Evolutionary conservation across 2,888 invertebrate genomes (phyloP).

Genomic region (Octonoba sinensis): DNA sequence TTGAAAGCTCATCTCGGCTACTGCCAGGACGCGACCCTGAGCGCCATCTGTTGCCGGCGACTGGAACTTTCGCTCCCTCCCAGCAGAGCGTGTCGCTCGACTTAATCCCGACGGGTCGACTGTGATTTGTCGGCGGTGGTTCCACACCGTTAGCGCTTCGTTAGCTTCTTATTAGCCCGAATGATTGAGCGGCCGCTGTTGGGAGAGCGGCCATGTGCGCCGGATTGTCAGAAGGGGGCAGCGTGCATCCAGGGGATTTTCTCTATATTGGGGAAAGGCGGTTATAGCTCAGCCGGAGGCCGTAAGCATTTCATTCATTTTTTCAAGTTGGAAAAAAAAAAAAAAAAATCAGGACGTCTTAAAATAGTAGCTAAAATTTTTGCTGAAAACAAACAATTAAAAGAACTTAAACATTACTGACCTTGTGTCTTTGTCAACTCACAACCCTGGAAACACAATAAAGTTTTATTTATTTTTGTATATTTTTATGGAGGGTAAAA

Average conservation of each 20-base stretch:
- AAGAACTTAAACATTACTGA: no score
- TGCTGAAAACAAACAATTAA: no score
- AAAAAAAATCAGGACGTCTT: no score
- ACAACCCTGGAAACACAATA: no score
- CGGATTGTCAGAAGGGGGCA: conserved; percentile 28
- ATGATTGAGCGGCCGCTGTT: conserved; percentile 37
- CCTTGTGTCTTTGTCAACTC: no score
- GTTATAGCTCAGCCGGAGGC: not conserved
- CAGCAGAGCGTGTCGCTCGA: no score
- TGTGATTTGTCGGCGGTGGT: conserved; percentile 44
- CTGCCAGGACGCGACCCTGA: no score
- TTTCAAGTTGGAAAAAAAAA: no score
- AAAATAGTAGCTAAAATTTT: no score
- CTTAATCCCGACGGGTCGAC: not conserved
- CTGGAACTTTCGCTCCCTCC: not conserved
- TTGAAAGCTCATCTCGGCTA: no score
- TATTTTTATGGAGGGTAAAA: no score
- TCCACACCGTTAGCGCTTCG: conserved; percentile 55
- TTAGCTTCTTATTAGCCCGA: conserved; percentile 56
- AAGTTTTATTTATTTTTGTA: no score
- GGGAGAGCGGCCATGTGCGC: conserved; percentile 33
- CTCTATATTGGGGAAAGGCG: not conserved
- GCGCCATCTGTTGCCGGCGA: conserved; percentile 33
- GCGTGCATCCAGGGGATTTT: conserved; percentile 8
- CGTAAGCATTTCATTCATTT: not conserved